Evolutionary conservation across 2,113 vertebrate genomes (phyloP).

Genomic region (Sapayoa aenigma): DNA sequence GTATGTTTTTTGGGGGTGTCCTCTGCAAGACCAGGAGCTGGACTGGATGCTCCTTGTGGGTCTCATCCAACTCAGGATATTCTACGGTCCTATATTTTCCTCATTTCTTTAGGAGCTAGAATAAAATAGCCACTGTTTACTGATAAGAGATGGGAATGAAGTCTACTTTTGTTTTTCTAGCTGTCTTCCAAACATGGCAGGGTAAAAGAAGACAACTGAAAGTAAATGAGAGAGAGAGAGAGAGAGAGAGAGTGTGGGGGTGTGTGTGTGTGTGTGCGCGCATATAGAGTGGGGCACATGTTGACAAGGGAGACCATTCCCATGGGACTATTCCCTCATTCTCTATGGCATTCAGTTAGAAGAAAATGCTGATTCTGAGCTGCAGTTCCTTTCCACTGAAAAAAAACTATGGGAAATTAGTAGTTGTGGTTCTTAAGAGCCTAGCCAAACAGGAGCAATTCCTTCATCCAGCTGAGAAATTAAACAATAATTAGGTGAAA

Average conservation of each 20-base stretch:
- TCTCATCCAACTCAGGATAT: not conserved
- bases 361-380: not conserved
- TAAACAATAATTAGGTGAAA: not conserved
- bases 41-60: not conserved
- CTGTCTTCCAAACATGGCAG: not conserved
- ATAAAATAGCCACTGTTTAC: not conserved
- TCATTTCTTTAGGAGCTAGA: not conserved
- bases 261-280: fast-evolving
- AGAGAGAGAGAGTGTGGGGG: fast-evolving
- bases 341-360: not conserved
- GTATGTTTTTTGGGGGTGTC: not conserved
- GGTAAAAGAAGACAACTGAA: not conserved
- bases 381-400: not conserved
- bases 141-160: not conserved
- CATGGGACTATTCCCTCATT: not conserved
- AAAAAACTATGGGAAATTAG: not conserved
- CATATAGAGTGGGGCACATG: fast-evolving
- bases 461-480: not conserved
- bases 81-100: not conserved
- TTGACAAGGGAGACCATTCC: not conserved
- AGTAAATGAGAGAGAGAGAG: too few relatives aligned
- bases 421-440: not conserved
- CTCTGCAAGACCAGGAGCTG: not conserved
- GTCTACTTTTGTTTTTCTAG: not conserved
- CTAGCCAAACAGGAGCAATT: not conserved